Percentiles rank a stretch among this genome's conserved stretches.
These are phyloP conservation scores for Luehdorfia chinensis DNA, from an alignment of 1,140 invertebrate genomes.

Conservation along the genomic window DNA sequence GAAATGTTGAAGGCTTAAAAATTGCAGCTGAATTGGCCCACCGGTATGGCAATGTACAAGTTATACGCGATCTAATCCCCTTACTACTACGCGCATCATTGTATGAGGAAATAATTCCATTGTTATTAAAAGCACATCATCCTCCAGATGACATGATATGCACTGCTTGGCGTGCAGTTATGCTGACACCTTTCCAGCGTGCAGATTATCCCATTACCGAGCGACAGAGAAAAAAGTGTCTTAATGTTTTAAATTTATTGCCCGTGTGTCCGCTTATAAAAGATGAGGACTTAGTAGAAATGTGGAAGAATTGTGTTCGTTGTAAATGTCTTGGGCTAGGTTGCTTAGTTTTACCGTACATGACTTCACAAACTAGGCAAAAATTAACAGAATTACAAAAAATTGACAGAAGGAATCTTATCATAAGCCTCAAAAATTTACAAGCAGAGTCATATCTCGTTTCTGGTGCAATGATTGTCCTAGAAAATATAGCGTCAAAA, in stretches of 20 bases:
- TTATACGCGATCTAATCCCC: constrained; percentile 52
- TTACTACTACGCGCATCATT: constrained; percentile 51
- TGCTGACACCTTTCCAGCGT: constrained; percentile 65
- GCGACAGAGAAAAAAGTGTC: constrained; percentile 63
- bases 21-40: constrained; percentile 54
- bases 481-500: constrained; percentile 55
- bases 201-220: constrained; percentile 70
- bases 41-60: constrained; percentile 50
- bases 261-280: constrained; percentile 64
- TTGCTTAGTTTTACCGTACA: constrained; percentile 65
- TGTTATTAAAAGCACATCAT: constrained; percentile 51
- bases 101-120: constrained; percentile 60
- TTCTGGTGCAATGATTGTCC: constrained; percentile 62
- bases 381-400: constrained; percentile 52
- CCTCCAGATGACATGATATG: constrained; percentile 50
- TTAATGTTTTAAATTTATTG: constrained; percentile 67
- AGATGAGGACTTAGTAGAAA: constrained; percentile 64
- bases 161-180: constrained; percentile 66
- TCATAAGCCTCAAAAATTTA: constrained; percentile 67
- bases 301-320: constrained; percentile 70
- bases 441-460: constrained; percentile 62
- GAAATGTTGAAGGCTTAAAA: constrained; percentile 56
- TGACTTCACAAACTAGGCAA: constrained; percentile 49
- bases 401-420: constrained; percentile 64
- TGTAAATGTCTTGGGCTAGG: constrained; percentile 64